Percentiles rank a stretch among this genome's conserved stretches.
phyloP scores from a whole-genome alignment of 2,797 vertebrate genomes.

The Alauda arvensis region DNA sequence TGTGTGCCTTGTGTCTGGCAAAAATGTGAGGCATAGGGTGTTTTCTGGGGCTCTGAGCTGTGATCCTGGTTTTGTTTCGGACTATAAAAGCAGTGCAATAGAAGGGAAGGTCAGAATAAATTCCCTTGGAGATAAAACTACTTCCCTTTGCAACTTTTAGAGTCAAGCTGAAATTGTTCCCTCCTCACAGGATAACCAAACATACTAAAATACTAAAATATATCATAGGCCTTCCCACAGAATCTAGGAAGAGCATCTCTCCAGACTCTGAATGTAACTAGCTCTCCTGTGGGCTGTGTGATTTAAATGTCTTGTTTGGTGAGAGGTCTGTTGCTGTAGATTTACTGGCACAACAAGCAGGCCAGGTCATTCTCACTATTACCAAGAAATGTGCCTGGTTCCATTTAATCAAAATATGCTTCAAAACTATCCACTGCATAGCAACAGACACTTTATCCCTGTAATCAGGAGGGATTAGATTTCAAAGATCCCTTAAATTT shows the following conservation, averaged over 20 bases:
- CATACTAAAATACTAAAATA: background rate
- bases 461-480: background rate
- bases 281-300: background rate
- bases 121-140: background rate
- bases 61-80: background rate
- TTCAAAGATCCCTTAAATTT: background rate
- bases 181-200: background rate
- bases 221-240: background rate
- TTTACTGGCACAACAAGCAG: background rate
- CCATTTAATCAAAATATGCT: background rate
- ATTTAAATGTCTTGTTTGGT: background rate
- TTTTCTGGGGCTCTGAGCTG: background rate
- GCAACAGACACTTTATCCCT: background rate
- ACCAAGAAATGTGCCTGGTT: background rate
- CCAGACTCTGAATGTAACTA: background rate
- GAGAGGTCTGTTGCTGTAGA: background rate
- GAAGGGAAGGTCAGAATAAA: background rate
- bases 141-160: background rate
- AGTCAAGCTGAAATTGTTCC: background rate
- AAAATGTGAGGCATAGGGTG: background rate
- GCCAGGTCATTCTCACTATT: background rate
- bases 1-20: background rate
- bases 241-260: background rate
- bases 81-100: background rate
- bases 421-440: background rate